Base-by-base conservation (phyloP, 2,888 invertebrate genomes). In the Peribatodes rhomboidaria region DNA sequence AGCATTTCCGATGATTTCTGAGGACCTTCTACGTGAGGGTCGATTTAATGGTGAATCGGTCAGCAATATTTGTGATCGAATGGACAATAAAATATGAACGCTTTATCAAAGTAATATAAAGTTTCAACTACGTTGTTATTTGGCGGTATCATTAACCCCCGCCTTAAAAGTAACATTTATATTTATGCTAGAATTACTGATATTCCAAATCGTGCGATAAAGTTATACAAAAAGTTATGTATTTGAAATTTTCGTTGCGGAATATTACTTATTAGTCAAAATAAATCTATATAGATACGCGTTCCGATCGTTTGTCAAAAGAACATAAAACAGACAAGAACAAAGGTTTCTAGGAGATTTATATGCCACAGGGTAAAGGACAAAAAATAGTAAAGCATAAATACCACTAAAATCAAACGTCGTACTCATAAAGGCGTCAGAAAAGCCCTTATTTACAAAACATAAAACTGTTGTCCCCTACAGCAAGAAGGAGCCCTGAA, bases 11-110 rank as follows among this genome's bases (percentile, higher is more conserved):
- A 62, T 62, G 42, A 55, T 44, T 31, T 44, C 41, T 35, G 18
- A 62, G 39, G 44, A 63, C 54, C 52, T 27, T 39, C 37, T 66
- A 67, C 70, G 70, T 68, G 70, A 60, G 55, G 47, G 10, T 62
- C 55, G n/a, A 3, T 57, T 56, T 60, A 61, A 66, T 65, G 57
- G 53, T 62, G 58, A 63, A 68, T 57, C 33, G 33, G 59, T 54
- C 55, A 52, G 68, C 62, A 63, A 53, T 47, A 35, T 50, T 54
- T 39, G 39, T 56, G 56, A 65, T 65, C 33, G 42, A 56, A 60
- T 41, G 47, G 52, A 33, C 56, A 46, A 41, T 61, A 50, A 50
- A 50, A 35, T 50, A 18, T 33, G 50, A 35, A 50, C n/a, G 31
- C 27, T 13, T 16, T 35, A 18, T 50, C 18, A 20, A 35, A 35